Conservation (phyloP, 2,113 vertebrate species). For the Planiliza haematocheilus region DNA sequence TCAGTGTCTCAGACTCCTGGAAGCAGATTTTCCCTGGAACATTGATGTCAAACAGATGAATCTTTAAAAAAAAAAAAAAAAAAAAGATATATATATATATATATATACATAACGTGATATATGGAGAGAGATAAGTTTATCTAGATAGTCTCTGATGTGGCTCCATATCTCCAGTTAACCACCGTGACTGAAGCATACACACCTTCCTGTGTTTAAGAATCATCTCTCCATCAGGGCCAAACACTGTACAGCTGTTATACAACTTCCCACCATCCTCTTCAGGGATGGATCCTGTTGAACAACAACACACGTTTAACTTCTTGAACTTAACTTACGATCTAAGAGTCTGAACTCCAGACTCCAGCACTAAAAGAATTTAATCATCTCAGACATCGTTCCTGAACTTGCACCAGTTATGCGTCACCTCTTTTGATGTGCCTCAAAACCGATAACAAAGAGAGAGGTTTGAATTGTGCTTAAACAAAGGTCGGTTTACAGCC, state of each 20-base stretch:
- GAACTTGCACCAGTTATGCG: not conserved
- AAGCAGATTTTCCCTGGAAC: slow-evolving; percentile 96
- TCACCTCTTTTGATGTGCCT: not conserved
- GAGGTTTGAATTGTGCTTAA: not conserved
- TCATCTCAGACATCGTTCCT: not conserved
- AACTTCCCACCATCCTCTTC: slow-evolving; percentile 92
- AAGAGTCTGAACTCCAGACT: no score
- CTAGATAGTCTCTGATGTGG: not conserved
- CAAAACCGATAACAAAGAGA: not conserved
- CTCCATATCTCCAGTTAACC: not conserved
- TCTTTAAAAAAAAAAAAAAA: slow-evolving; percentile 82
- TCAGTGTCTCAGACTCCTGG: slow-evolving; percentile 95
- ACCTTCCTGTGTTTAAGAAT: slow-evolving; percentile 96
- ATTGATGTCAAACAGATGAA: slow-evolving; percentile 97
- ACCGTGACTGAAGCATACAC: not conserved
- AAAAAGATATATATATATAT: no score
- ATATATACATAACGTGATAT: no score
- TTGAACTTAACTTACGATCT: no score
- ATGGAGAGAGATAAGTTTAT: not conserved
- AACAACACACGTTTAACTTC: not conserved
- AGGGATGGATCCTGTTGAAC: slow-evolving; percentile 92
- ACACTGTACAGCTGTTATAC: slow-evolving; percentile 93
- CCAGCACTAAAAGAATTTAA: not conserved
- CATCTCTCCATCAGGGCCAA: slow-evolving; percentile 91
- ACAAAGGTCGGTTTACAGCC: no score